Percentiles rank a stretch among this genome's conserved stretches.
Conservation (phyloP, 2,797 vertebrate species). For the Rhinogobio ventralis region DNA sequence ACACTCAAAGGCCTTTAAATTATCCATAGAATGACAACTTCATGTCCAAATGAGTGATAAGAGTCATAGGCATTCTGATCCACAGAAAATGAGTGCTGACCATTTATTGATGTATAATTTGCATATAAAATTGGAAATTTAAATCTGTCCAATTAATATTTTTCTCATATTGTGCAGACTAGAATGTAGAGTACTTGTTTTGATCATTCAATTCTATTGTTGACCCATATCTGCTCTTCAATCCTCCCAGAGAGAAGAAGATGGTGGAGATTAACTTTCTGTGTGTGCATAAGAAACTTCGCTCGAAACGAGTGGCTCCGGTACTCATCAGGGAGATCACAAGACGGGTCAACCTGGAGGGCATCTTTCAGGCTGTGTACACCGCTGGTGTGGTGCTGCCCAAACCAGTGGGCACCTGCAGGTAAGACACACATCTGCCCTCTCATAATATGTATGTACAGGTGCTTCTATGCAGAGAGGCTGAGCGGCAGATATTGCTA, state of each 20-base stretch:
- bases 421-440: constrained; percentile 72
- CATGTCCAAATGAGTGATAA: no score
- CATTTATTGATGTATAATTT: no score
- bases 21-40: no score
- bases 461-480: not conserved
- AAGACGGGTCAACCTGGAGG: constrained; percentile 93
- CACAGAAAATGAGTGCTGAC: no score
- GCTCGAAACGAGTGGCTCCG: constrained; percentile 94
- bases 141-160: not conserved
- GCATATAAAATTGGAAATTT: no score
- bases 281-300: constrained; percentile 98
- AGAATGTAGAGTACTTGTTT: not conserved
- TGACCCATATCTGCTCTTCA: constrained; percentile 16
- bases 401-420: constrained; percentile 97
- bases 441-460: not conserved
- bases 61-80: no score
- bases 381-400: constrained; percentile 97
- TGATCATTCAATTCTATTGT: not conserved
- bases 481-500: no score
- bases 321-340: constrained; percentile 98
- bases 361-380: constrained; percentile 98
- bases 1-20: no score
- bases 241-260: constrained; percentile 87
- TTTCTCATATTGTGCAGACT: not conserved
- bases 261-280: constrained; percentile 99